Conservation (phyloP, 2,797 vertebrate species). For the Carcharodon carcharias region DNA sequence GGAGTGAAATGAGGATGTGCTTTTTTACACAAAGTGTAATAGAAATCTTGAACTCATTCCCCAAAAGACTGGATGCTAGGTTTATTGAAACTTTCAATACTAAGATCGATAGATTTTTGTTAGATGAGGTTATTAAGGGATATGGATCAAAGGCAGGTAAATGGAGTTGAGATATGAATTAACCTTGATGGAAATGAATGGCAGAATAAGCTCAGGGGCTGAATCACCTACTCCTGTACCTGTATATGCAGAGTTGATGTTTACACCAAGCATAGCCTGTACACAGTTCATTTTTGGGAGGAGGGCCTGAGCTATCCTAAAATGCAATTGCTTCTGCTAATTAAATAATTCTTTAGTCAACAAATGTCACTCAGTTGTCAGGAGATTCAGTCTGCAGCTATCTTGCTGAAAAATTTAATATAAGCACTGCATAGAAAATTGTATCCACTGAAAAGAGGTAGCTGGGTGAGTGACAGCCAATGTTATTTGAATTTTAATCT, state of each 20-base stretch:
- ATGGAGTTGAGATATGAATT: background rate
- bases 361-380: conserved; percentile 25
- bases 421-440: conserved; percentile 18
- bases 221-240: background rate
- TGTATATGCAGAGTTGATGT: background rate
- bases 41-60: background rate
- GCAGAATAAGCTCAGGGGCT: background rate
- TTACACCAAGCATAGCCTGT: background rate
- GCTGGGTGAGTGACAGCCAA: conserved; percentile 7
- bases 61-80: background rate
- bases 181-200: background rate
- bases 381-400: background rate
- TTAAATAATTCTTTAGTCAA: conserved; percentile 20
- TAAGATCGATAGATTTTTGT: background rate
- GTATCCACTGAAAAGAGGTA: background rate
- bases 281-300: background rate
- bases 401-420: conserved; percentile 26
- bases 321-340: background rate
- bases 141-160: background rate
- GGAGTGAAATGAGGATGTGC: background rate
- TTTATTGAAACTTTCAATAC: background rate
- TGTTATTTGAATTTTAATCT: conserved; percentile 12
- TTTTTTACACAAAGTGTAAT: background rate
- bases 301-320: background rate
- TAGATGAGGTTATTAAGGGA: background rate